A percentile compares a stretch with the other conserved stretches of the same genome.
Conservation (phyloP, 1,140 invertebrate species). For the Holotrichia oblita region DNA sequence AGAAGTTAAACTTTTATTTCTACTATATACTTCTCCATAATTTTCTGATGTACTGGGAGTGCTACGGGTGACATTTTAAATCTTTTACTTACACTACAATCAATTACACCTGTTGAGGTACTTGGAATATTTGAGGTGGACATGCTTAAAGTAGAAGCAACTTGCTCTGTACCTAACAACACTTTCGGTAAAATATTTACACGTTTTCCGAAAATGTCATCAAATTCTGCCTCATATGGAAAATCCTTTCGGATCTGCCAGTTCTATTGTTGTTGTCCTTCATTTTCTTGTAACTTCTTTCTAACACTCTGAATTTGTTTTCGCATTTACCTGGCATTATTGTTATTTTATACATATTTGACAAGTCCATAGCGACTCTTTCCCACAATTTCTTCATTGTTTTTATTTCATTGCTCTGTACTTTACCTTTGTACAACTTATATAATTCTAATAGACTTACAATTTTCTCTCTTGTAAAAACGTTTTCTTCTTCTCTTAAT, state of each 20-base stretch:
- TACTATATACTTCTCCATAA: no score
- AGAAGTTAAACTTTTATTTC: no score
- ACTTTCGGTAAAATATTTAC: background rate
- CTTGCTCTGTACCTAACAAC: background rate
- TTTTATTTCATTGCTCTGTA: background rate
- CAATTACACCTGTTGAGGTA: no score
- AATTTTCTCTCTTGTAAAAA: background rate
- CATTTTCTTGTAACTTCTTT: slow-evolving; percentile 35
- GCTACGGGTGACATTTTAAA: no score
- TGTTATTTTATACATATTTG: background rate
- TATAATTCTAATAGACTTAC: background rate
- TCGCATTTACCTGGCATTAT: slow-evolving; percentile 33
- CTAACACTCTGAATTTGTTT: slow-evolving; percentile 38
- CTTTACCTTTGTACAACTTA: background rate
- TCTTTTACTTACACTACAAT: no score
- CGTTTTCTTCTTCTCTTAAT: background rate
- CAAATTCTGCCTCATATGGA: slow-evolving; percentile 11
- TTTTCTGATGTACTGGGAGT: no score
- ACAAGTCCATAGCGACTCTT: background rate
- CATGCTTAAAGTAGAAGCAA: background rate
- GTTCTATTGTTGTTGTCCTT: slow-evolving; percentile 40
- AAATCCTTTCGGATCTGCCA: slow-evolving; percentile 38
- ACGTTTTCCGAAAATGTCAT: background rate
- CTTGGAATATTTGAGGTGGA: no score
- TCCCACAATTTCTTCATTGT: background rate